These are phyloP conservation scores for Carcinoscorpius rotundicauda DNA, from an alignment of 1,140 invertebrate genomes.

Conservation along the genomic window DNA sequence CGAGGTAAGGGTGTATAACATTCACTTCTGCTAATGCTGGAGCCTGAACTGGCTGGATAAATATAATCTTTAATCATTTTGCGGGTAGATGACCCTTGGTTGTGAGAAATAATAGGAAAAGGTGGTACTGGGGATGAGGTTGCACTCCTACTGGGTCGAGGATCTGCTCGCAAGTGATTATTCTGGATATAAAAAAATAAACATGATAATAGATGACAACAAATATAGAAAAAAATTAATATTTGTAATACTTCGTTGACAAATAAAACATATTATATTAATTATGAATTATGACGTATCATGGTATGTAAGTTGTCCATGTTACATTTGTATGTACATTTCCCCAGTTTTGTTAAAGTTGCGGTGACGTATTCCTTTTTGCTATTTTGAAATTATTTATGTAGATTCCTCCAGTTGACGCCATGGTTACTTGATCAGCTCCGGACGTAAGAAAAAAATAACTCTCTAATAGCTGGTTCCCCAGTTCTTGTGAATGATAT, in stretches of 20 bases:
- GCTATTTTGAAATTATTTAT: no score
- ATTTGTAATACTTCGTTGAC: neutral
- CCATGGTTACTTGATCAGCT: no score
- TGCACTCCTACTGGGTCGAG: slow-evolving; percentile 20
- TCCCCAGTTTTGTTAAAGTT: neutral
- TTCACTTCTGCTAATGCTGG: slow-evolving; percentile 24
- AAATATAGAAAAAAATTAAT: neutral
- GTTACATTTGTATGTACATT: neutral
- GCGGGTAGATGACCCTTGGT: slow-evolving; percentile 13
- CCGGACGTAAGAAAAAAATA: no score
- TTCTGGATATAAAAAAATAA: slow-evolving; percentile 7
- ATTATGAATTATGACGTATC: neutral
- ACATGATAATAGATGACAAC: neutral
- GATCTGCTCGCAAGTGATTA: neutral
- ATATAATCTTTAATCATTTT: slow-evolving; percentile 21
- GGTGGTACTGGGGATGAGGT: slow-evolving; percentile 19
- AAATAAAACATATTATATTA: neutral
- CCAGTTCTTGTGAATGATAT: no score
- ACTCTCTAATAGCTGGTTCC: no score
- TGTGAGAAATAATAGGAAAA: slow-evolving; percentile 13
- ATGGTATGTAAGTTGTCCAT: neutral
- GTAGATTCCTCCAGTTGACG: no score
- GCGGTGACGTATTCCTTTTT: no score
- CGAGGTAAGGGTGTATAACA: slow-evolving; percentile 24
- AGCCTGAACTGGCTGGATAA: slow-evolving; percentile 26